Evolutionary conservation across 1,140 invertebrate genomes (phyloP), one percentile per base, ranked within the genome.

Genomic region (Diorhabda elongata): DNA sequence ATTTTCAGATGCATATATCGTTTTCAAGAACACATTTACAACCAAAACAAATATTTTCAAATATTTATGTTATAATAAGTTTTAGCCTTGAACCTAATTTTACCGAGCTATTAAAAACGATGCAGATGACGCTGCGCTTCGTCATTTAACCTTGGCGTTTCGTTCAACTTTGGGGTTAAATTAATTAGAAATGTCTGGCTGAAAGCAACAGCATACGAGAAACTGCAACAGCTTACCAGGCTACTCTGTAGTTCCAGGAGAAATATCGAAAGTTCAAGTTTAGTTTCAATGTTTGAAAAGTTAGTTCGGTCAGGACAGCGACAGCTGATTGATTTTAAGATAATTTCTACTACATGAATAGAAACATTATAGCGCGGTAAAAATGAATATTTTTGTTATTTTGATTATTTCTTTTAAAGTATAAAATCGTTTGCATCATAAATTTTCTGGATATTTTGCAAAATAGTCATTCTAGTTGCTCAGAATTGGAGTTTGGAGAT

Each of bases 121-220:
- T 52, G 47, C 47, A 52, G n/a, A 52, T 52, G 47, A 52, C 47
- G 47, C 47, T 52, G 47, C 47, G 11, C 64, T 65, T 43, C 47
- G 42, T 8, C 64, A 11, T 56, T 65, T 65, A 65, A 65, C 64
- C 64, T 65, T 65, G 64, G 42, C 26, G 64, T 65, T 41, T 42
- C 64, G 64, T 65, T 65, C 52, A 65, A 65, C 64, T 65, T 65
- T n/a, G 64, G 64, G 61, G 64, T 65, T 65, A 65, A 65, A 65
- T 65, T 65, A 65, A 65, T 65, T 65, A 47, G 42, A 58, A 41
- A 57, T 65, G 64, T 65, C 64, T 65, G 64, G 56, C 52, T 65
- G 56, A 42, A 65, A 26, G 26, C 26, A 26, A 26, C 26, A 65
- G 64, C 64, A 57, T 56, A 41, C 64, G 64, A 65, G 64, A 58